Percentiles rank a stretch among this genome's conserved stretches.
phyloP scores from a whole-genome alignment of 1,140 invertebrate genomes.

The Trichonephila clavata region DNA sequence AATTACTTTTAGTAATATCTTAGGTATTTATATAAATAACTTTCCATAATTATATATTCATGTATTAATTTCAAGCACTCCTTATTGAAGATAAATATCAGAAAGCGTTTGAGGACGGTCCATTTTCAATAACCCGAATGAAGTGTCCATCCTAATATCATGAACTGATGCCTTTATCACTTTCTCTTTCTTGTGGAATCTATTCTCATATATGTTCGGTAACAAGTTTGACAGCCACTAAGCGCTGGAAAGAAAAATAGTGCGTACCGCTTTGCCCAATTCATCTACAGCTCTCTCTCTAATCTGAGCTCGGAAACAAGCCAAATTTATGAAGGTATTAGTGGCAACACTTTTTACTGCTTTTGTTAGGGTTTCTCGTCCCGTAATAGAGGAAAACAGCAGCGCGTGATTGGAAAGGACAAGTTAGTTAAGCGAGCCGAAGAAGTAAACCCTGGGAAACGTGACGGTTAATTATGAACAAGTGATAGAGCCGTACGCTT shows the following conservation, averaged over 20 bases:
- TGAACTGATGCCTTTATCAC: not conserved
- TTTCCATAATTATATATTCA: not conserved
- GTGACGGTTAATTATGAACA: slow-evolving; percentile 39
- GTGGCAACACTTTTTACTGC: slow-evolving; percentile 42
- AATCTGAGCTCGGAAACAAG: slow-evolving; percentile 40
- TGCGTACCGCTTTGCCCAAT: not conserved
- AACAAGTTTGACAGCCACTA: slow-evolving; percentile 29
- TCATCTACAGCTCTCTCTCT: not conserved
- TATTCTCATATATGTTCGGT: not conserved
- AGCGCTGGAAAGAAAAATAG: not conserved
- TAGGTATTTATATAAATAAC: too few relatives aligned
- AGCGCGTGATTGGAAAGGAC: slow-evolving; percentile 55
- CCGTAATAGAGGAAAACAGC: slow-evolving; percentile 33
- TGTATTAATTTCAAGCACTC: not conserved
- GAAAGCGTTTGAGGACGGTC: not conserved
- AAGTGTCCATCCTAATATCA: not conserved
- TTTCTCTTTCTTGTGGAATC: not conserved
- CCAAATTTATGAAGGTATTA: slow-evolving; percentile 58
- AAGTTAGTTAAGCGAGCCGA: slow-evolving; percentile 38
- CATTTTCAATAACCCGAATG: not conserved
- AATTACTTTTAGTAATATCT: too few relatives aligned
- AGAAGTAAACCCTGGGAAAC: slow-evolving; percentile 6
- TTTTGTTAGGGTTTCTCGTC: slow-evolving; percentile 18
- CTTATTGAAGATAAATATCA: not conserved
- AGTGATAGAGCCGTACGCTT: not conserved